Conservation (phyloP, 2,113 vertebrate species). For the Hucho hucho region DNA sequence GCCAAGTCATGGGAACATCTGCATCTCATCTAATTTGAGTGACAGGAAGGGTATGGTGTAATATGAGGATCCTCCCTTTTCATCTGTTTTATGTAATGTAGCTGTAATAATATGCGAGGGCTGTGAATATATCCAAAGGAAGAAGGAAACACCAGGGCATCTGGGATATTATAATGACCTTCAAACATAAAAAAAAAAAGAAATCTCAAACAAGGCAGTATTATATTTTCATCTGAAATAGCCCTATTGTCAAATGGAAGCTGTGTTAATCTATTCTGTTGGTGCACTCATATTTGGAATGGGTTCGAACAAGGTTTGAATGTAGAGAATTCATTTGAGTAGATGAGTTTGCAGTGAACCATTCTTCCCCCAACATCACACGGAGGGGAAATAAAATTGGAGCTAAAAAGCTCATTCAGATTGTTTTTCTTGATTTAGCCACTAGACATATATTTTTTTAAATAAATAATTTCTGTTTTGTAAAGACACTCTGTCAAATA, state of each 20-base stretch:
- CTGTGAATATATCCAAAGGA: background rate
- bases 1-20: constrained; percentile 55
- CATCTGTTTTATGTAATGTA: background rate
- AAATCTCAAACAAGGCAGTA: constrained; percentile 4
- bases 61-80: constrained; percentile 34
- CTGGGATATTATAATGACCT: background rate
- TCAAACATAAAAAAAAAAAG: background rate
- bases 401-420: constrained; percentile 86
- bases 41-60: constrained; percentile 46
- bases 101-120: background rate
- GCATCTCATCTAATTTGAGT: constrained; percentile 36
- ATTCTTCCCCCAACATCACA: constrained; percentile 68
- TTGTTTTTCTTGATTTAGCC: constrained; percentile 92
- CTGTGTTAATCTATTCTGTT: background rate
- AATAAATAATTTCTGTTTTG: constrained; percentile 99
- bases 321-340: constrained; percentile 15
- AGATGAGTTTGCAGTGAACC: constrained; percentile 46
- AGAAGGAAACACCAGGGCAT: background rate
- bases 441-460: constrained; percentile 87
- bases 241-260: background rate
- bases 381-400: constrained; percentile 74
- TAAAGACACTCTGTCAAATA: constrained; percentile 99
- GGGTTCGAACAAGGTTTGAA: background rate
- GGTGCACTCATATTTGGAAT: constrained; percentile 6
- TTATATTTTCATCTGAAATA: constrained; percentile 6